A percentile compares a stretch with the other conserved stretches of the same genome.
Evolutionary conservation across 2,113 vertebrate genomes (phyloP).

Genomic region (Seriola dumerili): DNA sequence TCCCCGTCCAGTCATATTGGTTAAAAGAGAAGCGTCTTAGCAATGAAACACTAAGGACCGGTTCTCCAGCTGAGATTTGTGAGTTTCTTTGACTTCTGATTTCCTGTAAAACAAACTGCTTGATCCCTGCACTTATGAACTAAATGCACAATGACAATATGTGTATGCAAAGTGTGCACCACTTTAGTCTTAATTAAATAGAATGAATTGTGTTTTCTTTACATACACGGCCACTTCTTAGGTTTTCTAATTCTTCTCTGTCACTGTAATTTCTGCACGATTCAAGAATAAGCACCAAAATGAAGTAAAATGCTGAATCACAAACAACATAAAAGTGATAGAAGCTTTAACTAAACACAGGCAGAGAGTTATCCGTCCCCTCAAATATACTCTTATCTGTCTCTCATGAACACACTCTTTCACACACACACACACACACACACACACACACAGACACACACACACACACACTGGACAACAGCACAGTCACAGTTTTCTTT

Average conservation of each 20-base stretch:
- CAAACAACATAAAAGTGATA: slow-evolving; percentile 1
- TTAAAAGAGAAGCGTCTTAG: slow-evolving; percentile 36
- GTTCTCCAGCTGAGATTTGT: background rate
- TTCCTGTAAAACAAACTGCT: slow-evolving; percentile 4
- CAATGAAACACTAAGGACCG: background rate
- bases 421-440: slow-evolving; percentile 23
- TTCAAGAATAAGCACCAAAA: background rate
- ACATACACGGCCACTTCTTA: background rate
- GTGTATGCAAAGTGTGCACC: no score
- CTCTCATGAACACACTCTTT: slow-evolving; percentile 14
- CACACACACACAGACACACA: slow-evolving; percentile 19
- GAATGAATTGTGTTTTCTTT: background rate
- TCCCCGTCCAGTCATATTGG: slow-evolving; percentile 30
- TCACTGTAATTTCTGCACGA: background rate
- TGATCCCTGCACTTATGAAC: background rate
- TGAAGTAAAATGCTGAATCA: background rate
- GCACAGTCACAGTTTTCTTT: slow-evolving; percentile 36
- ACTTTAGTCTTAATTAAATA: background rate
- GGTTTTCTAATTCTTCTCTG: background rate
- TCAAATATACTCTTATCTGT: slow-evolving; percentile 15
- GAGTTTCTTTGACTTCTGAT: slow-evolving; percentile 15
- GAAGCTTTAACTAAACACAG: slow-evolving; percentile 15
- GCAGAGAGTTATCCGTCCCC: background rate
- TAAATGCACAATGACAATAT: background rate
- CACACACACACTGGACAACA: slow-evolving; percentile 19